Conservation (phyloP, 2,113 vertebrate genomes). For the Halichoerus grypus region DNA sequence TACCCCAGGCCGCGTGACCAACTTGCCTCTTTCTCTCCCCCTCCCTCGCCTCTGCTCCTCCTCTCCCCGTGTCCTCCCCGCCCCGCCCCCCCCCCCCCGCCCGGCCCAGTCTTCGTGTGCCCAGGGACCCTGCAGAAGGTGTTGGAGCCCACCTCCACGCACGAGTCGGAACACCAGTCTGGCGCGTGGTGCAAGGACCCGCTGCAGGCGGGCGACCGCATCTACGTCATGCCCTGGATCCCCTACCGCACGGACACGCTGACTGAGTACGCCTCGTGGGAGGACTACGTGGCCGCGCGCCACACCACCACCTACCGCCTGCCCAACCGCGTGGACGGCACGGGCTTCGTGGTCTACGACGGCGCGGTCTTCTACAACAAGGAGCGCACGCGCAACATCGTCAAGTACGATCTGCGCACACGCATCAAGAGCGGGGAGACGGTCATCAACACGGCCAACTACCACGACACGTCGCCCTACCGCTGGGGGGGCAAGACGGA, state of each 20-base stretch:
- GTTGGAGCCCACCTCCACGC: slow-evolving; percentile 92
- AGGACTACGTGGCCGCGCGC: slow-evolving; percentile 93
- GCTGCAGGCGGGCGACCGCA: slow-evolving; percentile 95
- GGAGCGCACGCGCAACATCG: slow-evolving; percentile 96
- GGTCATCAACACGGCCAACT: slow-evolving; percentile 96
- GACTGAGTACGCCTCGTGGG: slow-evolving; percentile 96
- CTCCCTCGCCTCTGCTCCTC: slow-evolving; percentile 70
- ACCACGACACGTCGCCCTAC: slow-evolving; percentile 97
- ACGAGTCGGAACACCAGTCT: slow-evolving; percentile 95
- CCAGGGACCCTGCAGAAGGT: slow-evolving; percentile 94
- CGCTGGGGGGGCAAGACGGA: slow-evolving; percentile 98
- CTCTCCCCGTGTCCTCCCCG: slow-evolving; percentile 75
- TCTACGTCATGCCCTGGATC: slow-evolving; percentile 98
- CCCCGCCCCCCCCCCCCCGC: slow-evolving; percentile 75
- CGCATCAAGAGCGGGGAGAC: slow-evolving; percentile 98
- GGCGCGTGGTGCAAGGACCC: slow-evolving; percentile 98
- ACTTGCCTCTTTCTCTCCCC: slow-evolving; percentile 82
- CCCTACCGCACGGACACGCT: slow-evolving; percentile 97
- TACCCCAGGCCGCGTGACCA: slow-evolving; percentile 79
- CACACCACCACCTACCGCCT: slow-evolving; percentile 96
- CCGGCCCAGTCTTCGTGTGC: slow-evolving; percentile 94
- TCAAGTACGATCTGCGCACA: slow-evolving; percentile 96
- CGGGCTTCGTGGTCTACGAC: slow-evolving; percentile 96
- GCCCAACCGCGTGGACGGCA: slow-evolving; percentile 96
- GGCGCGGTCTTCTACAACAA: slow-evolving; percentile 98